Percentiles rank a stretch among this genome's conserved stretches.
phyloP scores from a whole-genome alignment of 2,888 invertebrate species.

The Maniola hyperantus region DNA sequence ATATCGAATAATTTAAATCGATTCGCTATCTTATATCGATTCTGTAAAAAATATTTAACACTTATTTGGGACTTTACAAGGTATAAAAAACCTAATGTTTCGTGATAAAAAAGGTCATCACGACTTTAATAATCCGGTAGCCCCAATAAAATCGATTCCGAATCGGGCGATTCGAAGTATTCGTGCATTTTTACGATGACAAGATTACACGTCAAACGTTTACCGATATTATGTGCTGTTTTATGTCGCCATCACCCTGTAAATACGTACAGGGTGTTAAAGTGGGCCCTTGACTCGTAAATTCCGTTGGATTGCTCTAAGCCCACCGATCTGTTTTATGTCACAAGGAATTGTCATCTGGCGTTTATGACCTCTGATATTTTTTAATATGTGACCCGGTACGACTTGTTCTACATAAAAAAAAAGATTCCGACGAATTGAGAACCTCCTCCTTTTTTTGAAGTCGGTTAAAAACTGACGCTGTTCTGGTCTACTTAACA shows the following conservation, averaged over 20 bases:
- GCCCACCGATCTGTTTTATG: constrained; percentile 72
- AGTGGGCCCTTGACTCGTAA: constrained; percentile 71
- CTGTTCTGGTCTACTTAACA: neutral
- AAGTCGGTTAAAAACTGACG: no score
- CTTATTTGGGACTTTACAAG: neutral
- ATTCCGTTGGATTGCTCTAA: constrained; percentile 64
- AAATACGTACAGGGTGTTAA: constrained; percentile 65
- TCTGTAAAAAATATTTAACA: neutral
- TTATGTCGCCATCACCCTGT: constrained; percentile 69
- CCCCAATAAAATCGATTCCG: constrained; percentile 39
- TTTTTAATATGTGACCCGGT: constrained; percentile 17
- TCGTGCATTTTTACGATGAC: constrained; percentile 48
- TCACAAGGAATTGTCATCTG: constrained; percentile 64
- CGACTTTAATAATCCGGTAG: constrained; percentile 6
- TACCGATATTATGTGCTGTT: constrained; percentile 69
- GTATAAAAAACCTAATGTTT: constrained; percentile 12
- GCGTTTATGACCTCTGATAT: constrained; percentile 55
- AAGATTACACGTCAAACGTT: constrained; percentile 71
- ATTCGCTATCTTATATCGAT: neutral
- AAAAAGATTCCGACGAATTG: no score
- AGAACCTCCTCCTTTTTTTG: no score
- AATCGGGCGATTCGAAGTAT: constrained; percentile 38
- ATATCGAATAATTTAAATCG: neutral
- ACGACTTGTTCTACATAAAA: neutral
- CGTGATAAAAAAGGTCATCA: constrained; percentile 13